Base-by-base conservation (phyloP, 1,140 invertebrate species). In the Camponotus pennsylvanicus region DNA sequence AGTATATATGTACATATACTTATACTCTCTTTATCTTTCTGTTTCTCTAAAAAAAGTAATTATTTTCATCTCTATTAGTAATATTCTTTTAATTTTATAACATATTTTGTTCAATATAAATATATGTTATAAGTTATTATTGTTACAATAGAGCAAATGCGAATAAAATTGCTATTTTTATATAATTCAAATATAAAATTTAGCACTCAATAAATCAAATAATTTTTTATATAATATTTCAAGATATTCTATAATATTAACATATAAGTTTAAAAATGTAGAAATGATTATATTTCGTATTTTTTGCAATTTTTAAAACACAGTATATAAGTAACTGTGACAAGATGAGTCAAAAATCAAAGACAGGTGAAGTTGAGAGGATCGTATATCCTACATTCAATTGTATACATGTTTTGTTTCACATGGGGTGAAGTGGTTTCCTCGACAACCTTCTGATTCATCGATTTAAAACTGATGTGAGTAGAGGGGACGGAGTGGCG, bases 361-460 rank as follows among this genome's bases (percentile, higher is more conserved):
- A 27, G 64, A 11, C 71, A 67, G 77, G 55, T 75, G 82, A 75
- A 59, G 52, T 78, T n/a, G n/a, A 21, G 21, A 18, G 78, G 86
- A 79, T 89, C 64, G 40, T 79, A 32, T 67, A 52, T 21, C 21
- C 18, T n/a, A 0, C 9, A 37, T 57, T 77, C 45, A 34, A 69
- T 57, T 63, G 52, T 59, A 4, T 55, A 32, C 40, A 61, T 45
- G 59, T 76, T 77, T 90, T 52, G 71, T 90, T 88, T 78, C 61
- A 34, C 32, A 77, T 18, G 15, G 55, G 70, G 61, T 52, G 52
- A 55, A 70, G 32, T 42, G 32, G 89, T 88, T 71, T 27, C 89
- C 89, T 34, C 59, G 89, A 77, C 37, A 88, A 90, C 87, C 32
- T 61, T 21, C n/a, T 91, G 90, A 91, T 82, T 90, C 90, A 91